Evolutionary conservation across 2,797 vertebrate genomes (phyloP).

Genomic region (Pteropus rufus): DNA sequence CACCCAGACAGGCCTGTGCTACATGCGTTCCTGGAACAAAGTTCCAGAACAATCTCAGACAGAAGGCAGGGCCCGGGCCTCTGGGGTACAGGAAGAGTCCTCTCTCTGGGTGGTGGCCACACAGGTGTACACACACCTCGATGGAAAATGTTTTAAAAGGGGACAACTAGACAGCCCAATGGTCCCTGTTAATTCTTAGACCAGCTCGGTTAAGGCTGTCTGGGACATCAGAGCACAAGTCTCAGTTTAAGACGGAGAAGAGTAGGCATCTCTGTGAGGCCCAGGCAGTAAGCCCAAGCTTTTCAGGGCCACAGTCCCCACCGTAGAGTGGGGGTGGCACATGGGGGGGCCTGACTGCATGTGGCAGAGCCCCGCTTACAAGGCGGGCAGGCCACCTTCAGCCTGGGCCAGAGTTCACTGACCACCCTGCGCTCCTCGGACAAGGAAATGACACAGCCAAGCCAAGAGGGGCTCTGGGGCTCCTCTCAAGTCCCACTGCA

Average conservation of each 20-base stretch:
- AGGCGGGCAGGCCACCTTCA: accelerated
- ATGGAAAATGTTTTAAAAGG: not conserved
- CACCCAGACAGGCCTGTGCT: accelerated
- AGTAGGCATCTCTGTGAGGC: too few species aligned
- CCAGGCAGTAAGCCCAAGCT: too few species aligned
- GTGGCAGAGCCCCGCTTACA: too few species aligned
- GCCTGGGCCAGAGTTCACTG: not conserved
- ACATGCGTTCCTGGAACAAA: accelerated
- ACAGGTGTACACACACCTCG: too few species aligned
- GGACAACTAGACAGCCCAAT: not conserved
- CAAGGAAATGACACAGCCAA: not conserved
- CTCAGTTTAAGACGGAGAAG: not conserved
- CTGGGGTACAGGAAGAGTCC: not conserved
- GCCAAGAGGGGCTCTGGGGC: not conserved
- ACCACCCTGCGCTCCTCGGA: not conserved
- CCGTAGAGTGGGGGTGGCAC: too few species aligned
- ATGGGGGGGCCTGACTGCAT: not conserved
- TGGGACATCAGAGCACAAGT: accelerated
- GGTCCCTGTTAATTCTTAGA: not conserved
- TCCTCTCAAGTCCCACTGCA: too few species aligned
- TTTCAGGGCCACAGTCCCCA: not conserved
- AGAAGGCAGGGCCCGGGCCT: not conserved
- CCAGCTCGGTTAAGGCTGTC: not conserved
- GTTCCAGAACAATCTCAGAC: not conserved
- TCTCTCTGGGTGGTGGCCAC: not conserved